Conservation (phyloP, 2,797 vertebrate species). For the Onychomys torridus region DNA sequence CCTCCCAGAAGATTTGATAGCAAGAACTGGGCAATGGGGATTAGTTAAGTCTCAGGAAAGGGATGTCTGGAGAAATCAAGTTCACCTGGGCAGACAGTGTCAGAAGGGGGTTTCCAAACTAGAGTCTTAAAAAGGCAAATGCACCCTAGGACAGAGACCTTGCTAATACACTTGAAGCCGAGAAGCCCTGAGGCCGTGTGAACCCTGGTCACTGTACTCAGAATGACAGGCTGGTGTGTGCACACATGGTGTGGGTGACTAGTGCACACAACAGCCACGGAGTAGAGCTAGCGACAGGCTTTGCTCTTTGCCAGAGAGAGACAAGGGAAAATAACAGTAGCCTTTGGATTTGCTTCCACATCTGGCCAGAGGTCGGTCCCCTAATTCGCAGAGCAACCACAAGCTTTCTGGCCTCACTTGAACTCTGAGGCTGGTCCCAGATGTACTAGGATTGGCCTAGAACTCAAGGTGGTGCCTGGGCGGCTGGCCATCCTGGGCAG, state of each 20-base stretch:
- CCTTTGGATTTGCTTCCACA: neutral
- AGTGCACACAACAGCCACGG: neutral
- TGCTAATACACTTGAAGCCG: neutral
- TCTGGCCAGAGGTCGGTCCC: constrained; percentile 21
- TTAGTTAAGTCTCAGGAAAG: neutral
- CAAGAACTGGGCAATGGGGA: neutral
- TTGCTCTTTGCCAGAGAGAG: neutral
- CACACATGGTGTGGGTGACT: too few relatives aligned
- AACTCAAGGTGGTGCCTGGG: neutral
- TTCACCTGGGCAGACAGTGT: neutral
- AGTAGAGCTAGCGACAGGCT: neutral
- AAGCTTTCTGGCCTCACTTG: constrained; percentile 52
- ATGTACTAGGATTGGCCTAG: neutral
- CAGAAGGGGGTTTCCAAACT: neutral
- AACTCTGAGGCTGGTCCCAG: constrained; percentile 43
- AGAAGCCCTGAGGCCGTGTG: rapidly evolving
- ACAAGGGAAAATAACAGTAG: neutral
- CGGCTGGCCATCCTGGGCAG: neutral
- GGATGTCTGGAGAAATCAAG: neutral
- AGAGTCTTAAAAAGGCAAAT: neutral
- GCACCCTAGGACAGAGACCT: neutral
- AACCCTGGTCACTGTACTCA: neutral
- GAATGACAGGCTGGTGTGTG: neutral
- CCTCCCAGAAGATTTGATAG: neutral
- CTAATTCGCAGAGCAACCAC: neutral